Conservation (phyloP, 2,113 vertebrate genomes). For the Nannobrachium achirus region DNA sequence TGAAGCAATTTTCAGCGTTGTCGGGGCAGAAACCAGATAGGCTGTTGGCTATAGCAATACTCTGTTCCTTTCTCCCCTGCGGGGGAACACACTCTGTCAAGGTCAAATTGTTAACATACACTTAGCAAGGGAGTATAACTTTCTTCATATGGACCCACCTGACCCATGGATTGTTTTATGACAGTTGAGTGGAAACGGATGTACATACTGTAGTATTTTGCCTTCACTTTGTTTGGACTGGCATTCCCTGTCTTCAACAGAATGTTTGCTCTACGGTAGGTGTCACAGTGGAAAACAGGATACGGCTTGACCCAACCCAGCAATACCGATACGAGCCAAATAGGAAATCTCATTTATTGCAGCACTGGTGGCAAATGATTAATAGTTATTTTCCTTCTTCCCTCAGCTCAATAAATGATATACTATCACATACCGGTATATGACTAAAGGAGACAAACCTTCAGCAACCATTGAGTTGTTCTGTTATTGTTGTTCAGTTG, state of each 20-base stretch:
- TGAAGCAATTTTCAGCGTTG: slow-evolving; percentile 2
- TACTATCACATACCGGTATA: no score
- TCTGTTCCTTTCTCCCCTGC: slow-evolving; percentile 28
- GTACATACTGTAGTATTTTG: background rate
- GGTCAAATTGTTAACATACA: slow-evolving; percentile 23
- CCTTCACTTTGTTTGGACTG: slow-evolving; percentile 60
- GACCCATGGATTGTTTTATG: slow-evolving; percentile 30
- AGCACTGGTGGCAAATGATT: no score
- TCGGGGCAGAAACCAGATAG: slow-evolving; percentile 44
- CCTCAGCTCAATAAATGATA: no score
- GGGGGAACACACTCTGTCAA: slow-evolving; percentile 19
- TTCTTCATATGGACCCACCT: slow-evolving; percentile 4
- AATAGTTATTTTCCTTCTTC: no score
- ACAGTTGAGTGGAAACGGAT: slow-evolving; percentile 37
- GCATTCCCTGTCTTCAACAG: slow-evolving; percentile 19
- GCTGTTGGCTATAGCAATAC: slow-evolving; percentile 7
- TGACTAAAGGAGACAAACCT: background rate
- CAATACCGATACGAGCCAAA: slow-evolving; percentile 21
- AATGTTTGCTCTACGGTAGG: slow-evolving; percentile 21
- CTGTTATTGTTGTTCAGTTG: no score
- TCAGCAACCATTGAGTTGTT: background rate
- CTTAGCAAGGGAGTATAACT: background rate
- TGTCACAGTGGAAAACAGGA: slow-evolving; percentile 67
- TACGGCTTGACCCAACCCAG: slow-evolving; percentile 23
- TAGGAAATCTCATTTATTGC: background rate